Base-by-base conservation (phyloP, 2,113 vertebrate species). In the Anolis carolinensis region DNA sequence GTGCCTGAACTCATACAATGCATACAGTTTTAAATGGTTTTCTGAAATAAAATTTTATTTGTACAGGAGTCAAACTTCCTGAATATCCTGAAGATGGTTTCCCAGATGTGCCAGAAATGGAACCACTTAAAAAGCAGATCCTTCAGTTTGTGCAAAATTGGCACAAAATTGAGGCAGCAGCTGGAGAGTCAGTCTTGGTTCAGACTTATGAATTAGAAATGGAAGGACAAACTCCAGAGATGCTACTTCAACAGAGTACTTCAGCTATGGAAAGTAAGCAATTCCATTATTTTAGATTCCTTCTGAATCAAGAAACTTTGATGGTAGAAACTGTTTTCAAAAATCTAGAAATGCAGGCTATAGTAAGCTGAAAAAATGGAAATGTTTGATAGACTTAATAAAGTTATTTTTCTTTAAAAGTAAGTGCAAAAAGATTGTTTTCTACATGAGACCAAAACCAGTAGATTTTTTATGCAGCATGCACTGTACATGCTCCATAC, bases 211-310 rank as follows among this genome's bases (percentile, higher is more conserved):
- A 83, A 21, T 77, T 99, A 92, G 97, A 98, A 65, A 97, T 98
- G 88, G 87, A 89, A 18, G 87, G 87, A 50, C 97, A 97, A 95
- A 97, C 93, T 89, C 96, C 97, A 20, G 91, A 97, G 79, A 93
- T 94, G 32, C 93, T 99, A 71, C 95, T 99, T 85, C 90, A 96
- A 83, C 96, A 97, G 91, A 95, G 91, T 0, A 3, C 97, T 36
- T 79, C 91, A 55, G 70, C 93, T 63, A 97, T 99, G 97, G 95
- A 98, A 89, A 97, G 99, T 99, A 95, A 97, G 98, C 95, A 50
- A 85, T 81, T 4, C 4, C 65, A 52, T 85, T 90, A 85, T 70
- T 79, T 39, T 88, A 34, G 27, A 55, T 20, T 83, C 79, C 23
- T 76, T 65, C 55, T 23, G 25, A 25, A 44, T 34, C 18, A 32